Base-by-base conservation (phyloP, 2,888 invertebrate species). In the Drosophila longiperda region DNA sequence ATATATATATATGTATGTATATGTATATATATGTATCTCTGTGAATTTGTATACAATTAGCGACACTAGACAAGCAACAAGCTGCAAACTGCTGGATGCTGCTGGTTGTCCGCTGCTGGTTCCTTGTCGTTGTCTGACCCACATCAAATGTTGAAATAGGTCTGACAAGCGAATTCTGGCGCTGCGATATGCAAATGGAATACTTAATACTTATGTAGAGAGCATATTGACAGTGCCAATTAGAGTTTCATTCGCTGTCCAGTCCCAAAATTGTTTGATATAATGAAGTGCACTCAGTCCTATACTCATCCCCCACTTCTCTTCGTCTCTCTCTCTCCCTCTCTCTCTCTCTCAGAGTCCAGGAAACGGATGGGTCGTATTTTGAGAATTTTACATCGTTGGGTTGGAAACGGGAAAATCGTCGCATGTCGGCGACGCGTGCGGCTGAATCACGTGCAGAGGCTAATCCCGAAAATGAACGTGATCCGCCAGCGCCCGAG, bases 311-410 rank as follows among this genome's bases (percentile, higher is more conserved):
- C 9, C 17, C 11, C 15, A 6, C 6, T 12, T 9, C 49, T 33
- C 36, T 20, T 45, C 48, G 26, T 26, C 36, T 15, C 33, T 17
- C 5, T 42, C 11, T 34, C 23, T 17, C 12, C 33, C 8, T 29
- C 1, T 15, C 8, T 17, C 12, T 29, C 17, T 36, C 1, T 33
- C 9, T 33, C 33, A 98, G 98, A 83, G 98, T 98, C 20, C 98
- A 98, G 95, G 98, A 98, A 87, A 97, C 97, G 38, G 98, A 99
- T 92, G 97, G 97, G 11, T 97, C 97, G 66, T 98, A 98, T 94
- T 99, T 98, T 93, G 98, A 98, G 93, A 97, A 96, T 92, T 98
- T 98, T 94, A 97, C 98, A 23, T 97, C 98, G 33, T 93, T 98
- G 82, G 96, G 97, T 55, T 98, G 98, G 98, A 96, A 97, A 91